A percentile compares a stretch with the other conserved stretches of the same genome.
These are phyloP conservation scores for Melanotaenia parkinsoni DNA, from an alignment of 2,797 vertebrate species.

Conservation along the genomic window DNA sequence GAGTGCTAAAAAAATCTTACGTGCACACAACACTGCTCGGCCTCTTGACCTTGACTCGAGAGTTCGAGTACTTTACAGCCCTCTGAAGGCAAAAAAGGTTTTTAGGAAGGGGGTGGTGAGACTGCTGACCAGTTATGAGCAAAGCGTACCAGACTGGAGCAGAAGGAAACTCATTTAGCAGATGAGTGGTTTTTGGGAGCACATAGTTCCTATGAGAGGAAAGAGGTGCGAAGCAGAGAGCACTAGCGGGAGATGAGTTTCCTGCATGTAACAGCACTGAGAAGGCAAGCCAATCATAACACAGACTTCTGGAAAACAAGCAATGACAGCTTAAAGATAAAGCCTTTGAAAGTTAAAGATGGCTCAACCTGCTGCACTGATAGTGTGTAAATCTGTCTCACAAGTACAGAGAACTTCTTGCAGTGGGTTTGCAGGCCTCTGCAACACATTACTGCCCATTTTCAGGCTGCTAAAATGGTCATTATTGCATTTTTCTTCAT, in stretches of 20 bases:
- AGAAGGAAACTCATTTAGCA: conserved; percentile 81
- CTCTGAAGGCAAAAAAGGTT: conserved; percentile 50
- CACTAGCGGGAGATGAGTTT: conserved; percentile 58
- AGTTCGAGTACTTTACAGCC: conserved; percentile 67
- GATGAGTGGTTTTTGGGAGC: conserved; percentile 67
- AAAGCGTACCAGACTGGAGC: conserved; percentile 46
- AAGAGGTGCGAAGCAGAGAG: conserved; percentile 64
- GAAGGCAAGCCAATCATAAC: conserved; percentile 60
- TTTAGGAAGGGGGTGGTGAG: not conserved
- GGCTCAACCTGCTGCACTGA: conserved; percentile 2
- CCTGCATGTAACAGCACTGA: conserved; percentile 51
- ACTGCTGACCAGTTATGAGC: conserved; percentile 71
- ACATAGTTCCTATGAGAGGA: conserved; percentile 37
- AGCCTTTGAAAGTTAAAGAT: conserved; percentile 29
- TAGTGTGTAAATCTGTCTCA: conserved; percentile 15
- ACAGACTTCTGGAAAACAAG: conserved; percentile 55
- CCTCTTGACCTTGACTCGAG: conserved; percentile 71
- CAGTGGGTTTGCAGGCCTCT: conserved; percentile 11
- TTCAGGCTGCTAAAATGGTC: conserved; percentile 33
- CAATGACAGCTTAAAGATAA: conserved; percentile 30
- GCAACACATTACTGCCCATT: conserved; percentile 39
- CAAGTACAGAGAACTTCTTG: conserved; percentile 7
- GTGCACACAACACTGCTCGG: conserved; percentile 14
- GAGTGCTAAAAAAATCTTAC: conserved; percentile 18
- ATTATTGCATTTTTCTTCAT: conserved; percentile 60